phyloP scores from a whole-genome alignment of 2,888 invertebrate genomes.

The Crepidodera aurea region DNA sequence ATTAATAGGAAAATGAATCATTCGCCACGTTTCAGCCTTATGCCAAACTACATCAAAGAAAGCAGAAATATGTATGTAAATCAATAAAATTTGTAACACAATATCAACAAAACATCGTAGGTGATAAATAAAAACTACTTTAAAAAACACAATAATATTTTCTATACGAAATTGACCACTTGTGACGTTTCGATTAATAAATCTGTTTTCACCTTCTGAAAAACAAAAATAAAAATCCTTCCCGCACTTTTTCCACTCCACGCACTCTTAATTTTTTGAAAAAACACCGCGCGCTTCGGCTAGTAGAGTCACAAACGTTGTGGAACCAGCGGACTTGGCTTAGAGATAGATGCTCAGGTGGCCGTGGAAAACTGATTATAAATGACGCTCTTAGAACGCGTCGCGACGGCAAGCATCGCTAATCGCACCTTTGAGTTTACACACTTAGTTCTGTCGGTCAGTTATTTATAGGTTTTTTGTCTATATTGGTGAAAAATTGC shows the following conservation, averaged over 20 bases:
- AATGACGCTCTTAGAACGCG: constrained; percentile 46
- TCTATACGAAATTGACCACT: neutral
- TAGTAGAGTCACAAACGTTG: constrained; percentile 14
- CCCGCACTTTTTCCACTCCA: neutral
- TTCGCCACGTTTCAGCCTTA: too few relatives aligned
- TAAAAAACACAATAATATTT: neutral
- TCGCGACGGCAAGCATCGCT: constrained; percentile 52
- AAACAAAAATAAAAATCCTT: neutral
- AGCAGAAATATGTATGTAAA: too few relatives aligned
- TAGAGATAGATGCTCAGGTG: constrained; percentile 47
- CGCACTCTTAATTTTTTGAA: neutral
- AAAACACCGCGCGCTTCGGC: constrained; percentile 3
- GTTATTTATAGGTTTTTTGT: constrained; percentile 32
- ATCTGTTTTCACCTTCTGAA: neutral
- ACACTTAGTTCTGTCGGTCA: constrained; percentile 18
- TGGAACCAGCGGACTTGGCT: constrained; percentile 11
- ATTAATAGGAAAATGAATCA: too few relatives aligned
- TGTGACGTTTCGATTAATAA: neutral
- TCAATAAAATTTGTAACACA: too few relatives aligned
- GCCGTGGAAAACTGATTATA: constrained; percentile 52
- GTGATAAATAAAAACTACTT: too few relatives aligned
- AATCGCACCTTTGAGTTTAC: constrained; percentile 42
- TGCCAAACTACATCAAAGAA: too few relatives aligned
- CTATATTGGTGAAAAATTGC: constrained; percentile 15
- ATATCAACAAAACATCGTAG: too few relatives aligned